Percentiles rank a stretch among this genome's conserved stretches.
Evolutionary conservation across 1,140 invertebrate species (phyloP).

Genomic region (Pantala flavescens): DNA sequence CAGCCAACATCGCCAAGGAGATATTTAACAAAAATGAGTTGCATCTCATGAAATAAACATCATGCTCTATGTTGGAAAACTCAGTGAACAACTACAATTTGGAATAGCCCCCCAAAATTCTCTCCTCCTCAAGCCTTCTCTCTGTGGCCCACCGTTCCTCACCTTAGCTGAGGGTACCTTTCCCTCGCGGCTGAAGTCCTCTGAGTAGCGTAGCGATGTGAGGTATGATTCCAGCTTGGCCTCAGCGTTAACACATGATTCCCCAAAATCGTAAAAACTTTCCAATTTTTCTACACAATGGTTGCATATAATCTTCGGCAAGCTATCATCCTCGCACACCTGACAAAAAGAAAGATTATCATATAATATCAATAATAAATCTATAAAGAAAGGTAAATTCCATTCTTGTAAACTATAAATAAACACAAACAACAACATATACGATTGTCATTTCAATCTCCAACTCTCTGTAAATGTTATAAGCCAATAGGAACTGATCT

Average conservation of each 20-base stretch:
- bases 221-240: conserved; percentile 55
- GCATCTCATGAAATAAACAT: no score
- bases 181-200: conserved; percentile 50
- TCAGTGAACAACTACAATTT: not conserved
- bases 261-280: conserved; percentile 47
- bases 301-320: conserved; percentile 59
- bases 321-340: conserved; percentile 54
- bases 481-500: no score
- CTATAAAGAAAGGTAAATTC: no score
- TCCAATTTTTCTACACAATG: conserved; percentile 52
- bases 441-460: no score
- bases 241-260: conserved; percentile 54
- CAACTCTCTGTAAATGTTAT: no score
- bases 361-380: no score
- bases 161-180: conserved; percentile 34
- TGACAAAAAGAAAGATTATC: conserved; percentile 29
- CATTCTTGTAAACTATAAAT: no score
- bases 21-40: no score
- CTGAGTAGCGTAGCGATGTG: conserved; percentile 46
- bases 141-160: not conserved
- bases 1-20: no score
- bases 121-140: conserved; percentile 5
- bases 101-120: not conserved
- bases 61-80: no score
- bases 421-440: no score